Percentiles rank a stretch among this genome's conserved stretches.
Evolutionary conservation across 2,888 invertebrate species (phyloP).

Genomic region (Athripsodes cinereus): DNA sequence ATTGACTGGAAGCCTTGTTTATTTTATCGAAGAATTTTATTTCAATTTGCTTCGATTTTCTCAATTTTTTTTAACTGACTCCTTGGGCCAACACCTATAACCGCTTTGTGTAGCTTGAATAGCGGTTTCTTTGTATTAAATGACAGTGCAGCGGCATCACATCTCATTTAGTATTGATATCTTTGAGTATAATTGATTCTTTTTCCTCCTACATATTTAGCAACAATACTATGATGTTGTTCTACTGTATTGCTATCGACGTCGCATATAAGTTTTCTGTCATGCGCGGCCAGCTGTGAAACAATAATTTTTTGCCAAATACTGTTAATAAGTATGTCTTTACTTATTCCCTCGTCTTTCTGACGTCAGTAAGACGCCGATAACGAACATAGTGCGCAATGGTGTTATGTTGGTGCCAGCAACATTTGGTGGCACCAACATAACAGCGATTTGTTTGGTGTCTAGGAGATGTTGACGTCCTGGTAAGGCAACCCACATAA

Average conservation of each 20-base stretch:
- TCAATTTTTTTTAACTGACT: conserved; percentile 15
- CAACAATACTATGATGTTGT: conserved; percentile 31
- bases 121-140: conserved; percentile 28
- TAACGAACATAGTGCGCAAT: too few relatives aligned
- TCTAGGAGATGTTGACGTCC: too few relatives aligned
- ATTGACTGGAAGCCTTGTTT: background rate
- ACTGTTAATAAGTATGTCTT: background rate
- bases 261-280: conserved; percentile 28
- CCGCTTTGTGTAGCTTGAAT: conserved; percentile 23
- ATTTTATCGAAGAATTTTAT: background rate
- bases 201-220: conserved; percentile 33
- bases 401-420: too few relatives aligned
- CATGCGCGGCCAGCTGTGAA: conserved; percentile 1
- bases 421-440: too few relatives aligned
- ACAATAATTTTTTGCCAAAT: conserved; percentile 2
- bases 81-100: conserved; percentile 16
- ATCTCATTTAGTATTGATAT: conserved; percentile 31
- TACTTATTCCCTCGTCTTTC: background rate
- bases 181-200: conserved; percentile 31
- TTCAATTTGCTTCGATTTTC: conserved; percentile 7
- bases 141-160: conserved; percentile 31
- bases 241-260: conserved; percentile 31
- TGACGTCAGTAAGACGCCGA: too few relatives aligned
- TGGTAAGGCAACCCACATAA: too few relatives aligned
- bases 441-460: too few relatives aligned